Percentiles rank a stretch among this genome's conserved stretches.
These are phyloP conservation scores for Phyllopteryx taeniolatus DNA, from an alignment of 2,113 vertebrate species.

Conservation along the genomic window DNA sequence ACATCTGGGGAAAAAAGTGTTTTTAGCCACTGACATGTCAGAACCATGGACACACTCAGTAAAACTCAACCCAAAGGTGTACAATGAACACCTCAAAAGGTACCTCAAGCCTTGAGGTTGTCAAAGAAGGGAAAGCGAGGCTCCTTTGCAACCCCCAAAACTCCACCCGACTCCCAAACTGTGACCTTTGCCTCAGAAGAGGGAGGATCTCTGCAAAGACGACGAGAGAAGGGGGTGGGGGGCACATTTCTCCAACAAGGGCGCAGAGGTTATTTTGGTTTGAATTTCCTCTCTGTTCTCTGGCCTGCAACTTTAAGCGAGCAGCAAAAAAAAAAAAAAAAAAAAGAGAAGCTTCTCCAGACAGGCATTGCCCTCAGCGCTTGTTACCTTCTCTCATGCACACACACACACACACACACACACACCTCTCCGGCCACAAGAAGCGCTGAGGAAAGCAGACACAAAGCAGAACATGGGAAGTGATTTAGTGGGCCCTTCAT, in stretches of 20 bases:
- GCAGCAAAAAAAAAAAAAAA: conserved; percentile 6
- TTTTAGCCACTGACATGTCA: not conserved
- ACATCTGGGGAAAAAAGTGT: not conserved
- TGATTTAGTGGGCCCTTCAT: conserved; percentile 69
- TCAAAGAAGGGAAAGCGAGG: conserved; percentile 10
- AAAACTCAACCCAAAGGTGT: not conserved
- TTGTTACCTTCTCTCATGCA: conserved; percentile 47
- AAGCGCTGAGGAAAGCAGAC: conserved; percentile 64
- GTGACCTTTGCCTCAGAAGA: conserved; percentile 64
- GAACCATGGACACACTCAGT: not conserved
- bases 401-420: conserved; percentile 18
- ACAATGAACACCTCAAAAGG: conserved; percentile 1
- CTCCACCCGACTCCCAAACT: conserved; percentile 31
- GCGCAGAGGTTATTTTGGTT: conserved; percentile 67
- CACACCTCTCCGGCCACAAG: conserved; percentile 49
- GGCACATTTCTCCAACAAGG: conserved; percentile 61
- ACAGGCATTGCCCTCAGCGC: conserved; percentile 58
- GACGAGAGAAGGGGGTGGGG: conserved; percentile 6
- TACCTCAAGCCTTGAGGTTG: conserved; percentile 26
- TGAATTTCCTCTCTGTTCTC: conserved; percentile 69
- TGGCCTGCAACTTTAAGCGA: conserved; percentile 54
- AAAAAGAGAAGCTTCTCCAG: conserved; percentile 48
- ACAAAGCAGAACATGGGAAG: conserved; percentile 70
- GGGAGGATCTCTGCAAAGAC: conserved; percentile 41
- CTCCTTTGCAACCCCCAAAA: conserved; percentile 17